Percentiles rank a stretch among this genome's conserved stretches.
phyloP scores from a whole-genome alignment of 1,140 invertebrate genomes.

The Drosophila albomicans region DNA sequence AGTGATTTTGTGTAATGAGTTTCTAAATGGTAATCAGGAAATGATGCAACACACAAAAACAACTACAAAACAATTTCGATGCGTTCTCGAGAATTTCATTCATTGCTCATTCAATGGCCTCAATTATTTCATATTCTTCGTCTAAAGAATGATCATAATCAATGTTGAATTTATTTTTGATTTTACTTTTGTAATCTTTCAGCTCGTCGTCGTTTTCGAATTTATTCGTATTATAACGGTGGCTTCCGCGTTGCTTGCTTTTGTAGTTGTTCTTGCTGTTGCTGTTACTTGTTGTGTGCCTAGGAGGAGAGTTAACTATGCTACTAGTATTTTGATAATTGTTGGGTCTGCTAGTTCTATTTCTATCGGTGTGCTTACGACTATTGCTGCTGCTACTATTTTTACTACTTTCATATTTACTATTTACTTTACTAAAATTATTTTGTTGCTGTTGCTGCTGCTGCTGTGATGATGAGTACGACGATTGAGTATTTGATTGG shows the following conservation, averaged over 20 bases:
- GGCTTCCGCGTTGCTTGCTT: slow-evolving; percentile 43
- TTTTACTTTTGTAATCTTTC: slow-evolving; percentile 83
- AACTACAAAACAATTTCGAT: slow-evolving; percentile 32
- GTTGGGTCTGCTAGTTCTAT: slow-evolving; percentile 50
- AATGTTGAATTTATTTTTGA: slow-evolving; percentile 84
- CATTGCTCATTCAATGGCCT: slow-evolving; percentile 78
- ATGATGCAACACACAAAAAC: slow-evolving; percentile 32
- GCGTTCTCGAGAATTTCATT: not conserved
- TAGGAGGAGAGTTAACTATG: slow-evolving; percentile 54
- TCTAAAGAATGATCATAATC: slow-evolving; percentile 85
- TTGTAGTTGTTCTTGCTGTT: slow-evolving; percentile 49
- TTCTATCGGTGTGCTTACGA: slow-evolving; percentile 57
- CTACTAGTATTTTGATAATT: slow-evolving; percentile 36
- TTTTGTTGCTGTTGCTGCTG: slow-evolving; percentile 57
- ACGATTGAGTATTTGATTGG: slow-evolving; percentile 68
- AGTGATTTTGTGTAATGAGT: not conserved
- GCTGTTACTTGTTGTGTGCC: slow-evolving; percentile 52
- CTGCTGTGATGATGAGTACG: slow-evolving; percentile 78
- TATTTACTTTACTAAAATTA: slow-evolving; percentile 72
- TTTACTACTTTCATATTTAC: slow-evolving; percentile 70
- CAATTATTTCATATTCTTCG: slow-evolving; percentile 85
- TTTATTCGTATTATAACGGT: slow-evolving; percentile 66
- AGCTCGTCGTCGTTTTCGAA: slow-evolving; percentile 78
- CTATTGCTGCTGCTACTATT: slow-evolving; percentile 58
- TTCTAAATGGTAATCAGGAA: slow-evolving; percentile 10